Evolutionary conservation across 1,140 invertebrate species (phyloP).

Genomic region (Aphelenchoides fujianensis): DNA sequence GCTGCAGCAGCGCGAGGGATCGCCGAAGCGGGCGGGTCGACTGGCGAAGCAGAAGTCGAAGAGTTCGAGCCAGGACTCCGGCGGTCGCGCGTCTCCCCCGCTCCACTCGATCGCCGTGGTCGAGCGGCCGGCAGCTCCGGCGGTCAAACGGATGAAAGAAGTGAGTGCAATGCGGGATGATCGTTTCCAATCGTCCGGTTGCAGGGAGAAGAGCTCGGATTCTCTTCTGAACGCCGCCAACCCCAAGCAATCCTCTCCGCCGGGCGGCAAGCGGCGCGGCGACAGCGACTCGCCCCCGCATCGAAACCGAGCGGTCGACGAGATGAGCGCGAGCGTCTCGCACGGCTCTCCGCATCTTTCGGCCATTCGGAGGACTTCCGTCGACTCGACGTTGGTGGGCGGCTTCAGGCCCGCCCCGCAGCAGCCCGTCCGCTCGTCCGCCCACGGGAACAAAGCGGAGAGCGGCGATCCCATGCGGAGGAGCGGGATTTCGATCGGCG

Average conservation of each 20-base stretch:
- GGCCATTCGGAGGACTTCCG: constrained; percentile 1
- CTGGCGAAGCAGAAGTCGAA: constrained; percentile 15
- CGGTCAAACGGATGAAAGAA: constrained; percentile 15
- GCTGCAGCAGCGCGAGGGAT: not conserved
- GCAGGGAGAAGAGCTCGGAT: constrained; percentile 10
- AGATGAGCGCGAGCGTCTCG: no score
- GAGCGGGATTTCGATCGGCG: not conserved
- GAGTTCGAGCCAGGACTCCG: constrained; percentile 7
- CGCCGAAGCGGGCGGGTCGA: not conserved
- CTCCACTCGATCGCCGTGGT: not conserved
- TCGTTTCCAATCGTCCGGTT: not conserved
- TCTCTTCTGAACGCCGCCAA: not conserved
- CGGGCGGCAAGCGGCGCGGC: not conserved
- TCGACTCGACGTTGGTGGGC: not conserved
- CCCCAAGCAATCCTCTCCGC: not conserved
- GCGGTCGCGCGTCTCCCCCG: not conserved
- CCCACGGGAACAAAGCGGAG: not conserved
- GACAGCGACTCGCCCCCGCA: not conserved
- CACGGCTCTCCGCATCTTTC: constrained; percentile 7
- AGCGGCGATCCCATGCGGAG: not conserved
- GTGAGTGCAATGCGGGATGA: not conserved
- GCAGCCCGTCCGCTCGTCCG: not conserved
- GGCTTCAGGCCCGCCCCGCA: not conserved
- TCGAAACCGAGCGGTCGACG: not conserved
- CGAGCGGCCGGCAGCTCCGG: not conserved